phyloP scores from a whole-genome alignment of 2,797 vertebrate species.

The Siniperca undulata region DNA sequence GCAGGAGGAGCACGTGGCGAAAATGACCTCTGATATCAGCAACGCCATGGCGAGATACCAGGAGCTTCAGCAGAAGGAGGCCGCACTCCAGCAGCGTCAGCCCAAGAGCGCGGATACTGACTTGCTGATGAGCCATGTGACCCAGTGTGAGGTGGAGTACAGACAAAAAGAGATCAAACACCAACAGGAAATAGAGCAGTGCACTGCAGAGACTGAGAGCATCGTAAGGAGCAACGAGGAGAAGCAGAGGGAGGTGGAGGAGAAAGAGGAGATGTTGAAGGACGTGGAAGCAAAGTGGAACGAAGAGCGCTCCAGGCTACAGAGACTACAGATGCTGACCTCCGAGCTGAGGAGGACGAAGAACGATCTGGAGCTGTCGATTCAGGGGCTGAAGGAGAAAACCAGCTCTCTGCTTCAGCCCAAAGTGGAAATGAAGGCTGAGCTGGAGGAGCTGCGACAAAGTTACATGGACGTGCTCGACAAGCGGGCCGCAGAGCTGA shows the following conservation, averaged over 20 bases:
- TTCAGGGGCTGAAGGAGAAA: conserved; percentile 48
- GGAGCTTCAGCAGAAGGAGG: conserved; percentile 69
- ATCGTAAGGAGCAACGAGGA: conserved; percentile 43
- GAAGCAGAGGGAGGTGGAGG: conserved; percentile 66
- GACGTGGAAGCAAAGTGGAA: conserved; percentile 62
- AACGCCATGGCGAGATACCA: conserved; percentile 44
- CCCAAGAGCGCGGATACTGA: conserved; percentile 37
- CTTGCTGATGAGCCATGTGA: conserved; percentile 41
- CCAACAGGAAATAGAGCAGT: conserved; percentile 45
- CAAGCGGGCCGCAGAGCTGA: conserved; percentile 63
- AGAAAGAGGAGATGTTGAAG: conserved; percentile 58
- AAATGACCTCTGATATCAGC: conserved; percentile 55
- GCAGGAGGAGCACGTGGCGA: conserved; percentile 62
- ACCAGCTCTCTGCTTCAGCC: conserved; percentile 57
- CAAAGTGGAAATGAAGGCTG: conserved; percentile 62
- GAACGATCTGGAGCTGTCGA: conserved; percentile 46
- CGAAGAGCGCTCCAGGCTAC: conserved; percentile 37
- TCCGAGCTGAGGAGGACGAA: conserved; percentile 45
- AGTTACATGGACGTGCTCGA: conserved; percentile 37
- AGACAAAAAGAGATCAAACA: conserved; percentile 34
- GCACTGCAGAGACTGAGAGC: conserved; percentile 30
- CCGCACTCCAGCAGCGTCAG: conserved; percentile 46
- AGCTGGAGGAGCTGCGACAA: conserved; percentile 55
- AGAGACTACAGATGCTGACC: conserved; percentile 31
- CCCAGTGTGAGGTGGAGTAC: conserved; percentile 40